A percentile compares a stretch with the other conserved stretches of the same genome.
These are phyloP conservation scores for Tetanocera ferruginea DNA, from an alignment of 2,888 invertebrate species.

Conservation along the genomic window DNA sequence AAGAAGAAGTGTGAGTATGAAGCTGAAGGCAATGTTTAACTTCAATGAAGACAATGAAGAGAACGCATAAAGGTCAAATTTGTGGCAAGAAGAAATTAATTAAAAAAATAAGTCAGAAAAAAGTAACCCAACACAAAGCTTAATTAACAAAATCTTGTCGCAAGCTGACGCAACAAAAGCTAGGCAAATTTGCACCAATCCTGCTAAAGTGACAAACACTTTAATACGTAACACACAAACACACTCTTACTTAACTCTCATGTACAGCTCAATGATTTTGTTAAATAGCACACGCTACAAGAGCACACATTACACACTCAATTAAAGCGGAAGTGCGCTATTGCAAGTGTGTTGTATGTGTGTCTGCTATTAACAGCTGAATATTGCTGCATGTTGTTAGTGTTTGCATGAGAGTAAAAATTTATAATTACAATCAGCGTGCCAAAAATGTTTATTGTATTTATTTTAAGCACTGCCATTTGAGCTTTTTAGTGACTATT, in stretches of 20 bases:
- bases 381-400: background rate
- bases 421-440: constrained; percentile 1
- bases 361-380: background rate
- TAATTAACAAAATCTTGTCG: too few relatives aligned
- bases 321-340: constrained; percentile 44
- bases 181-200: background rate
- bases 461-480: too few relatives aligned
- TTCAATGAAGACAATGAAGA: too few relatives aligned
- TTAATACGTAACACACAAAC: background rate
- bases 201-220: background rate
- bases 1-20: too few relatives aligned
- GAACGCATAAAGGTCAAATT: too few relatives aligned
- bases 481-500: too few relatives aligned
- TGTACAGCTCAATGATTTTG: background rate
- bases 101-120: too few relatives aligned
- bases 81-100: too few relatives aligned
- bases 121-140: too few relatives aligned
- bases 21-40: too few relatives aligned
- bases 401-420: background rate
- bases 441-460: background rate
- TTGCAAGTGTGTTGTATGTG: background rate
- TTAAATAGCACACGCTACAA: background rate
- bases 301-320: constrained; percentile 45
- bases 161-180: too few relatives aligned
- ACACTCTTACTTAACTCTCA: background rate